Base-by-base conservation (phyloP, 2,888 invertebrate genomes). In the Saturnia pavonia region DNA sequence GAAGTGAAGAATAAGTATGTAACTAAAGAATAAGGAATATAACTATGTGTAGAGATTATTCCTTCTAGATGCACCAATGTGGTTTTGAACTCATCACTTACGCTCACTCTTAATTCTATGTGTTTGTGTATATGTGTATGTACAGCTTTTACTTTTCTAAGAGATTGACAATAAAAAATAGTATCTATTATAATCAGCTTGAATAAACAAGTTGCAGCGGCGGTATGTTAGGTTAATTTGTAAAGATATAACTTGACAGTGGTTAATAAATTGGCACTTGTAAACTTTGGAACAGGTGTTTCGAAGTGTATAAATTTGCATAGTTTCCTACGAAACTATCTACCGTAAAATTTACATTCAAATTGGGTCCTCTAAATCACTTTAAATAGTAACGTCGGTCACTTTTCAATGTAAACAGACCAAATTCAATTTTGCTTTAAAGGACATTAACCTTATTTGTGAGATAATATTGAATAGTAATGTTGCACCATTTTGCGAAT, bases 271-370 rank as follows among this genome's bases (percentile, higher is more conserved):
- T 69, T 65, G 14, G n/a, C 16, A 25, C 40, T 48, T 54, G 57
- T 69, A 65, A 66, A 67, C 69, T 70, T 19, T 48, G 65, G 40
- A 51, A 69, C 81, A 80, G 80, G 78, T 82, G 74, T 76, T 72
- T 60, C 69, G 70, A 63, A 74, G 72, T 72, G 74, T 73, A 73
- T 76, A 79, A 78, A 79, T 83, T 82, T 79, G 74, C 77, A 75
- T 74, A 80, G 80, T 78, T 79, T 78, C 78, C 79, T 76, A 74
- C 82, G 77, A 78, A 83, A 82, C 80, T 82, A 79, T 79, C 80
- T 76, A 79, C 80, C 80, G 73, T 86, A 78, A 86, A 89, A 89
- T 88, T 89, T 80, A 83, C 88, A 88, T 89, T 81, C 80, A 83
- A 84, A 87, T 88, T 78, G 84, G 78, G 79, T 82, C 75, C 74